Conservation (phyloP, 2,888 invertebrate genomes). For the Athalia rosae region DNA sequence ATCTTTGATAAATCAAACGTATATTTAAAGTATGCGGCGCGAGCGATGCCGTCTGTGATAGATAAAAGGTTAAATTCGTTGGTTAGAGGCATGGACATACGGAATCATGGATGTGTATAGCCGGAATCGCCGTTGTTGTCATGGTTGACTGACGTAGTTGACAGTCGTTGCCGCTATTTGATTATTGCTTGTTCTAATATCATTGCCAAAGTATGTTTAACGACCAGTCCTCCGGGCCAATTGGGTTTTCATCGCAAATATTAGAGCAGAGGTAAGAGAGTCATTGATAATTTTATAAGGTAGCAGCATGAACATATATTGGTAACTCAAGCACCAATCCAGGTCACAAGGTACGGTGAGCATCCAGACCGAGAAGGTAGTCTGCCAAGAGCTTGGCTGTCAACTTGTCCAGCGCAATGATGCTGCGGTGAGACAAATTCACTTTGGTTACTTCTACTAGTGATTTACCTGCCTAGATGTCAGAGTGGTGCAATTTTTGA, state of each 20-base stretch:
- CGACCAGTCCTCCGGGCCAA: slow-evolving; percentile 61
- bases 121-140: no score
- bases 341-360: slow-evolving; percentile 60
- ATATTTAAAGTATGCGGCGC: no score
- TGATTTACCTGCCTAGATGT: background rate
- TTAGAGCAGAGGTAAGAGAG: slow-evolving; percentile 61
- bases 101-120: no score
- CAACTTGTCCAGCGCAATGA: slow-evolving; percentile 62
- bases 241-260: slow-evolving; percentile 63
- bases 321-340: slow-evolving; percentile 33
- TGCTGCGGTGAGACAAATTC: slow-evolving; percentile 58
- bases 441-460: background rate
- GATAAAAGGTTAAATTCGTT: no score
- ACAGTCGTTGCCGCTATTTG: no score
- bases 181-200: no score
- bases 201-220: slow-evolving; percentile 60
- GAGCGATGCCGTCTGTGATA: background rate
- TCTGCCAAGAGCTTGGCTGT: slow-evolving; percentile 55
- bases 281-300: slow-evolving; percentile 3
- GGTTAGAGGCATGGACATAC: no score
- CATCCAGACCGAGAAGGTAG: slow-evolving; percentile 65
- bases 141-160: no score
- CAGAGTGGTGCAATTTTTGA: background rate
- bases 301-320: slow-evolving; percentile 10
- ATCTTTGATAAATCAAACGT: no score